Conservation (phyloP, 2,888 invertebrate genomes). For the Tetragnatha montana region DNA sequence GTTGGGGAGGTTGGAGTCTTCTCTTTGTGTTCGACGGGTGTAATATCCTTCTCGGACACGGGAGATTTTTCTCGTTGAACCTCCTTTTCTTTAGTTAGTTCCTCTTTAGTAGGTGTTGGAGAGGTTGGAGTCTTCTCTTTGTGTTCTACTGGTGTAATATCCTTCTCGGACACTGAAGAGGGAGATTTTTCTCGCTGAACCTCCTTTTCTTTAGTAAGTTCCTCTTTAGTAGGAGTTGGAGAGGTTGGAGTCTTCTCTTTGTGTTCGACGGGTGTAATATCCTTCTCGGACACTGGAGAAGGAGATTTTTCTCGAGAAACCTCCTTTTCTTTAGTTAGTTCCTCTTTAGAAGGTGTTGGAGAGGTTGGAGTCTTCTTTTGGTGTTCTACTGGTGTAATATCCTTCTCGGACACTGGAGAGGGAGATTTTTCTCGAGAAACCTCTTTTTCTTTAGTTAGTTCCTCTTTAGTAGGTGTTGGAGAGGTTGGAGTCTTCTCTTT, state of each 20-base stretch:
- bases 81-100: not conserved
- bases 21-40: too few species aligned
- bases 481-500: not conserved
- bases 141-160: too few species aligned
- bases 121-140: not conserved
- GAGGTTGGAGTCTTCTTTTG: not conserved
- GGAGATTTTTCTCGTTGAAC: too few species aligned
- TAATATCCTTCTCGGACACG: too few species aligned
- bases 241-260: not conserved
- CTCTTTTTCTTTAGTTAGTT: not conserved
- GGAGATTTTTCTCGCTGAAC: not conserved
- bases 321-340: not conserved
- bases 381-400: not conserved
- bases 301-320: not conserved
- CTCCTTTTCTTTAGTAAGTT: not conserved
- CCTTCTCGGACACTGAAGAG: not conserved
- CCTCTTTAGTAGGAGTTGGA: not conserved
- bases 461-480: not conserved
- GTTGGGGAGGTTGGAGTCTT: not conserved
- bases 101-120: not conserved
- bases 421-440: not conserved
- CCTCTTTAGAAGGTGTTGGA: not conserved
- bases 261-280: not conserved
- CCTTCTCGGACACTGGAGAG: not conserved
- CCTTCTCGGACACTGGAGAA: not conserved